Percentiles rank a stretch among this genome's conserved stretches.
These are phyloP conservation scores for Astyanax mexicanus DNA, from an alignment of 2,797 vertebrate species.

Conservation along the genomic window DNA sequence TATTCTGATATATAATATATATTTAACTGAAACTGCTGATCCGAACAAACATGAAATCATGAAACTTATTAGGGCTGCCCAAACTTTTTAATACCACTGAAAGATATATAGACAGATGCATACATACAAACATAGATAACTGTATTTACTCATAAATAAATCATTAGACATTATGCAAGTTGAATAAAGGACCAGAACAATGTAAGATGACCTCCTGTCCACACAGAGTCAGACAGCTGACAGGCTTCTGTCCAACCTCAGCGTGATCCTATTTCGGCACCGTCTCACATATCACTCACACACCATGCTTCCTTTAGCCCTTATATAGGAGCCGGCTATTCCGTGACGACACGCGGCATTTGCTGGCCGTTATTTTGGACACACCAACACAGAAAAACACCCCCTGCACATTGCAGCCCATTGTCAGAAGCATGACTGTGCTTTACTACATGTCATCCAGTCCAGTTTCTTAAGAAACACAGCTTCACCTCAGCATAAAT, in stretches of 20 bases:
- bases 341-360: background rate
- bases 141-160: no score
- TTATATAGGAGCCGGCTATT: slow-evolving; percentile 10
- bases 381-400: background rate
- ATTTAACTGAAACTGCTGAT: no score
- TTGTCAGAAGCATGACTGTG: background rate
- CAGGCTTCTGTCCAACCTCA: background rate
- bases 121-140: background rate
- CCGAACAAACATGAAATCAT: no score
- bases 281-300: slow-evolving; percentile 28
- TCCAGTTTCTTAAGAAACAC: background rate
- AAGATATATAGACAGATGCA: no score
- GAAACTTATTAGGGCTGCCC: no score
- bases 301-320: background rate
- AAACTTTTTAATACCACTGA: no score
- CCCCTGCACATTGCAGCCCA: background rate
- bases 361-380: slow-evolving; percentile 25
- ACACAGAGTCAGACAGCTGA: slow-evolving; percentile 15
- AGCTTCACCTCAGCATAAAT: no score
- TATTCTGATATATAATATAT: no score
- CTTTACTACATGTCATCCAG: background rate
- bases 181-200: background rate
- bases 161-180: background rate
- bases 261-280: slow-evolving; percentile 5
- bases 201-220: background rate